phyloP scores from a whole-genome alignment of 2,888 invertebrate genomes.

The Lepidonotus clava region DNA sequence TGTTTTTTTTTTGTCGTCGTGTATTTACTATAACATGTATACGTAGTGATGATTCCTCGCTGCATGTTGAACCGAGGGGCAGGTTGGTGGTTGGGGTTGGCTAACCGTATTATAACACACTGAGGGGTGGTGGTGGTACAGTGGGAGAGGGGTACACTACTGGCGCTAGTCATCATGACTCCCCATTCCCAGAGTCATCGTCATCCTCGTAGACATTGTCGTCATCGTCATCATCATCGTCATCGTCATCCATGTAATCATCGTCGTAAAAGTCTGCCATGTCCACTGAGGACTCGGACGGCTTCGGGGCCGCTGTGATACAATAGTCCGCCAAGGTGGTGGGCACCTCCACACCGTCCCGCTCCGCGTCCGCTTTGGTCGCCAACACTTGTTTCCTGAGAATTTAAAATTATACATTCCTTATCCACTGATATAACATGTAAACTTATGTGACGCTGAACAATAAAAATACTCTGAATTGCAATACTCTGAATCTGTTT shows the following conservation, averaged over 20 bases:
- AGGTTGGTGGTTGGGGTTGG: no score
- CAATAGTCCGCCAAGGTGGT: slow-evolving; percentile 99
- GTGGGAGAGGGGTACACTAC: slow-evolving; percentile 24
- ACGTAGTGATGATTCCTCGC: no score
- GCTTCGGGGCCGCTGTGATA: slow-evolving; percentile 89
- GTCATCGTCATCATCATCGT: slow-evolving; percentile 67
- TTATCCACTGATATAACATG: no score
- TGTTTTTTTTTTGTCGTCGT: no score
- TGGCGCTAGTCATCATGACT: slow-evolving; percentile 60
- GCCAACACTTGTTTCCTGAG: slow-evolving; percentile 97
- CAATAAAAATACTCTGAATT: no score
- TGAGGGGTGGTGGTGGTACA: slow-evolving; percentile 30
- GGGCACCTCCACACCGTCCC: slow-evolving; percentile 97
- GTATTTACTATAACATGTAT: no score
- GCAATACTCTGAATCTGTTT: no score
- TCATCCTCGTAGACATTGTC: slow-evolving; percentile 71
- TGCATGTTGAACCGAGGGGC: no score
- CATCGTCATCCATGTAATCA: slow-evolving; percentile 69
- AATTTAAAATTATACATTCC: no score
- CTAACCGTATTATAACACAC: no score
- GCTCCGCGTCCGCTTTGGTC: slow-evolving; percentile 96
- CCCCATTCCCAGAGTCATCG: slow-evolving; percentile 69
- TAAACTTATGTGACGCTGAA: no score
- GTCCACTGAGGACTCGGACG: slow-evolving; percentile 90
- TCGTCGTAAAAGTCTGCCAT: slow-evolving; percentile 97